These are phyloP conservation scores for Monopis laevigella DNA, from an alignment of 2,888 invertebrate species.

Conservation along the genomic window DNA sequence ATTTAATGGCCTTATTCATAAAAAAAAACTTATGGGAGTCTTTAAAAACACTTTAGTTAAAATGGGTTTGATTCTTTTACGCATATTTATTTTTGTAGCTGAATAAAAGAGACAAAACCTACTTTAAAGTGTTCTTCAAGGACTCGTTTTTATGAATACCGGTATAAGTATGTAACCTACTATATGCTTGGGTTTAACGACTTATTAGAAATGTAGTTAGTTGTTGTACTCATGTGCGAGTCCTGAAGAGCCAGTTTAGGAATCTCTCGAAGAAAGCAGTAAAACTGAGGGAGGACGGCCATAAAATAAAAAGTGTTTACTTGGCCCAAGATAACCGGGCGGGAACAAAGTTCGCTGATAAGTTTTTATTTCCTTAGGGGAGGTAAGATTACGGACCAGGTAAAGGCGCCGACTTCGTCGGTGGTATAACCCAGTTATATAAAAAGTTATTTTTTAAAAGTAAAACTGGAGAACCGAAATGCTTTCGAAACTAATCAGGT, in stretches of 20 bases:
- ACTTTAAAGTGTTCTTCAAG: too few relatives aligned
- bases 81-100: too few relatives aligned
- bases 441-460: constrained; percentile 4
- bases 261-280: constrained; percentile 29
- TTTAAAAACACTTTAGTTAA: too few relatives aligned
- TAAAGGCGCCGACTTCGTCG: constrained; percentile 26
- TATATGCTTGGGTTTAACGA: too few relatives aligned
- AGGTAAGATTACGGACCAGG: constrained; percentile 28
- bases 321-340: constrained; percentile 51
- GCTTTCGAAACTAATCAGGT: constrained; percentile 1
- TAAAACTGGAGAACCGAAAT: constrained; percentile 9
- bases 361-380: constrained; percentile 58
- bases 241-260: constrained; percentile 10
- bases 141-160: too few relatives aligned
- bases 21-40: too few relatives aligned
- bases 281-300: constrained; percentile 42
- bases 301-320: constrained; percentile 65
- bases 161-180: too few relatives aligned
- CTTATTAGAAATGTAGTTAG: too few relatives aligned
- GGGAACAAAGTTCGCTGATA: constrained; percentile 58
- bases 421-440: constrained; percentile 22
- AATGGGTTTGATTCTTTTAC: too few relatives aligned
- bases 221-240: too few relatives aligned
- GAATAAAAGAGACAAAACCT: too few relatives aligned
- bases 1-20: too few relatives aligned